Conservation (phyloP, 2,888 invertebrate species). For the Cephus pygmeus region DNA sequence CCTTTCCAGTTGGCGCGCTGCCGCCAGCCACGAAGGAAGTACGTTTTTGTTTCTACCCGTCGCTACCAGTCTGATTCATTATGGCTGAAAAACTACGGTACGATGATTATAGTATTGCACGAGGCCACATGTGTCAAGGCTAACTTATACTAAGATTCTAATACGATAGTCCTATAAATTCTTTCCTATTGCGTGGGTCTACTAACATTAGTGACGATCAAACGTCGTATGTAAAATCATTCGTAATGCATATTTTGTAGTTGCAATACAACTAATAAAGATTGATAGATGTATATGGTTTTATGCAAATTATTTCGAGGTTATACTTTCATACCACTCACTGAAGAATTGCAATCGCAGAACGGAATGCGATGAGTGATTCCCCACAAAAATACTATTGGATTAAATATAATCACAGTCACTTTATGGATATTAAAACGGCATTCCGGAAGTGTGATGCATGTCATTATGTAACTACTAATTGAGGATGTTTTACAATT, state of each 20-base stretch:
- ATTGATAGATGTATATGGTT: not conserved
- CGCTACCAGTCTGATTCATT: slow-evolving; percentile 9
- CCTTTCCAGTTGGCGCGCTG: slow-evolving; percentile 24
- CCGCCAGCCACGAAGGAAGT: slow-evolving; percentile 19
- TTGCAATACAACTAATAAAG: not conserved
- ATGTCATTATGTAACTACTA: not conserved
- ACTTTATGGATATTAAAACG: not conserved
- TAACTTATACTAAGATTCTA: not conserved
- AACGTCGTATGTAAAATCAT: not conserved
- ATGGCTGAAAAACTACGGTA: slow-evolving; percentile 52
- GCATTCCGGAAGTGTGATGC: not conserved
- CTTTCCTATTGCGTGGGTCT: not conserved
- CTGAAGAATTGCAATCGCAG: not conserved
- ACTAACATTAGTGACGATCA: not conserved
- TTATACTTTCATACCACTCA: not conserved
- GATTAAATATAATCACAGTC: not conserved
- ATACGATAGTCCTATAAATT: not conserved
- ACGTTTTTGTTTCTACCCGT: slow-evolving; percentile 6
- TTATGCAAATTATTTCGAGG: not conserved
- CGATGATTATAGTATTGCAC: slow-evolving; percentile 7
- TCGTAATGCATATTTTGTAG: not conserved
- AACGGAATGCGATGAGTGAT: not conserved
- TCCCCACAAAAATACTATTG: not conserved
- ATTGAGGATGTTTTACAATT: not conserved
- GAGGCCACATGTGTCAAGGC: not conserved